Evolutionary conservation across 2,113 vertebrate genomes (phyloP), one percentile per base, ranked within the genome.

Genomic region (Macrotus californicus): DNA sequence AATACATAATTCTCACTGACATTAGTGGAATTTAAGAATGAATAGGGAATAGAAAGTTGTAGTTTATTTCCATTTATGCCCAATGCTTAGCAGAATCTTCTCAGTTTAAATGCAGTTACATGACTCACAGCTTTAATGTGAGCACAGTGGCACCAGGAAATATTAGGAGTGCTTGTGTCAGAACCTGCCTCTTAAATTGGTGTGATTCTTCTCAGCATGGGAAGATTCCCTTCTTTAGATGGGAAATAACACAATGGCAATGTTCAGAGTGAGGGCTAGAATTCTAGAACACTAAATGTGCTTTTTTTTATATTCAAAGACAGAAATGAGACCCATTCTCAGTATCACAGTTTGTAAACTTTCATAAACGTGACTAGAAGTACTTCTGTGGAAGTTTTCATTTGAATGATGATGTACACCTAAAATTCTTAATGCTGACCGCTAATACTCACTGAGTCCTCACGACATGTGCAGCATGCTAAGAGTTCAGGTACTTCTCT

Each of bases 221-320:
- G n/a, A n/a, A n/a, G n/a, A n/a, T n/a, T n/a, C n/a, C n/a, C n/a
- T n/a, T n/a, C 79, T 90, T 90, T 91, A 39, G 21, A 94, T 18
- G 52, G 43, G 39, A 82, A 92, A 76, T 43, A 72, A 84, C n/a
- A 46, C 3, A 41, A n/a, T 3, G 4, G 39, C 7, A 59, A 91
- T 39, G 14, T 77, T 82, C 54, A 66, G 43, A 72, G n/a, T 19
- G 19, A 96, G 34, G 67, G 7, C 69, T 70, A 69, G 79, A 94
- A 96, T 83, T 96, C 96, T 31, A 50, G 24, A 87, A 79, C 39
- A n/a, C 34, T 43, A 72, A 75, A 80, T 91, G 52, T 87, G 50
- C 43, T 54, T 90, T 88, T 76, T 56, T 88, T 76, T 56, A 11
- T 79, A 82, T 59, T 82, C 54, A 82, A 90, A 64, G 34, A 29